Conservation (phyloP, 2,888 invertebrate genomes). For the Polydrusus tereticollis region DNA sequence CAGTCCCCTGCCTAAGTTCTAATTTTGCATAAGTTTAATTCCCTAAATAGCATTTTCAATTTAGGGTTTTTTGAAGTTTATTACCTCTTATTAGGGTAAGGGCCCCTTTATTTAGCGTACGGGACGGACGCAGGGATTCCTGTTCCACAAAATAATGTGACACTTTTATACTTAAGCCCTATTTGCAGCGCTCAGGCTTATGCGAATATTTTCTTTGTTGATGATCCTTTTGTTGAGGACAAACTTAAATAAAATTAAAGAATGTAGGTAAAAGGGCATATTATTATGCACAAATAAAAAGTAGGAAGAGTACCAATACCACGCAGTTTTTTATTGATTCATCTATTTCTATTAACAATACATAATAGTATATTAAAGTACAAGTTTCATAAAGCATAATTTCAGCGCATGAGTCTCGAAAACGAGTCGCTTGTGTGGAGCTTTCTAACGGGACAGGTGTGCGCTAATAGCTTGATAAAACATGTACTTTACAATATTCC, state of each 20-base stretch:
- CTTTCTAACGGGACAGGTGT: no score
- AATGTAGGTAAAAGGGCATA: neutral
- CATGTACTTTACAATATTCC: no score
- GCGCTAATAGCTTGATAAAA: no score
- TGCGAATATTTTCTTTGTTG: neutral
- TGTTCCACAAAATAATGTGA: slow-evolving; percentile 27
- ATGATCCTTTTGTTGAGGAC: slow-evolving; percentile 3
- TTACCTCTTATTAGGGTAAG: slow-evolving; percentile 22
- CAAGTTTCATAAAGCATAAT: no score
- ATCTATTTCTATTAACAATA: no score
- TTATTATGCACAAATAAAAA: neutral
- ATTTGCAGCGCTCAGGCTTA: slow-evolving; percentile 3
- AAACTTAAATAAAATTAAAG: neutral
- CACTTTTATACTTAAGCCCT: slow-evolving; percentile 27
- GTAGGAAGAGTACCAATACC: no score
- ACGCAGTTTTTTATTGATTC: no score
- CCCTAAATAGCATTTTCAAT: slow-evolving; percentile 30
- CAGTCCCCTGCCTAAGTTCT: slow-evolving; percentile 5
- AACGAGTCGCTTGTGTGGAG: no score
- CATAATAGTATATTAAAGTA: no score
- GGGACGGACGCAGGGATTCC: slow-evolving; percentile 16
- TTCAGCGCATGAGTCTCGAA: no score
- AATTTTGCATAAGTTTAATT: slow-evolving; percentile 31
- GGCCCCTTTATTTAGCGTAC: slow-evolving; percentile 9
- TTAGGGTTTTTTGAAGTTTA: slow-evolving; percentile 32